Conservation (phyloP, 2,888 invertebrate species). For the Yponomeuta plumbellus region DNA sequence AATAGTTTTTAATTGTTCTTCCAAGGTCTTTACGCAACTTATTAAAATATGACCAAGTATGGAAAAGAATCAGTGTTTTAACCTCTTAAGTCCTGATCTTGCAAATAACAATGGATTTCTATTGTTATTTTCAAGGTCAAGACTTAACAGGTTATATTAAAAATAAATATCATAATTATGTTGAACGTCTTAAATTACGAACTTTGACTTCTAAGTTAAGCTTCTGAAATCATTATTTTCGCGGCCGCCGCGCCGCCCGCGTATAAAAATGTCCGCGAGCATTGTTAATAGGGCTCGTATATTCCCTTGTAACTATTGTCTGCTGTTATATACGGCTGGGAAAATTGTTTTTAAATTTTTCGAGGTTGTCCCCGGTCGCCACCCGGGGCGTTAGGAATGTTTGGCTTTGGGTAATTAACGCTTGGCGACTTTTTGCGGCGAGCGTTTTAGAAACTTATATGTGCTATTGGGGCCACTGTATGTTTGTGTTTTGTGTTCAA, state of each 20-base stretch:
- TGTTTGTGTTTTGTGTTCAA: too few species aligned
- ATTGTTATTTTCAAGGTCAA: too few species aligned
- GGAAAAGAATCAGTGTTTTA: too few species aligned
- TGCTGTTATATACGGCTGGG: slow-evolving; percentile 31
- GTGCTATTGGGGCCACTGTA: too few species aligned
- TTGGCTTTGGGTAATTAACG: slow-evolving; percentile 10
- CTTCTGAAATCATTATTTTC: background rate
- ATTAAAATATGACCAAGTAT: too few species aligned
- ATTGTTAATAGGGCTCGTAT: slow-evolving; percentile 40
- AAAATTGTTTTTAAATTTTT: slow-evolving; percentile 28
- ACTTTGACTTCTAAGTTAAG: background rate
- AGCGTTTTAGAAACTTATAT: background rate
- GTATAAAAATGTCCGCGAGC: slow-evolving; percentile 35
- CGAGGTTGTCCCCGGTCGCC: slow-evolving; percentile 19
- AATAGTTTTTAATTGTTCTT: too few species aligned
- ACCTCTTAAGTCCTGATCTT: too few species aligned
- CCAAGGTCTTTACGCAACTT: too few species aligned
- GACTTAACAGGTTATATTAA: too few species aligned
- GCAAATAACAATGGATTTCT: too few species aligned
- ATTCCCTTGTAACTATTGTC: slow-evolving; percentile 40
- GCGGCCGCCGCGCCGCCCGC: slow-evolving; percentile 17
- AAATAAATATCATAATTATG: too few species aligned
- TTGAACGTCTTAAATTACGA: too few species aligned
- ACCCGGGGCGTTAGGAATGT: slow-evolving; percentile 25
- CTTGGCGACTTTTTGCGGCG: background rate